These are phyloP conservation scores for Adelphocoris suturalis DNA, from an alignment of 2,888 invertebrate species.

Conservation along the genomic window DNA sequence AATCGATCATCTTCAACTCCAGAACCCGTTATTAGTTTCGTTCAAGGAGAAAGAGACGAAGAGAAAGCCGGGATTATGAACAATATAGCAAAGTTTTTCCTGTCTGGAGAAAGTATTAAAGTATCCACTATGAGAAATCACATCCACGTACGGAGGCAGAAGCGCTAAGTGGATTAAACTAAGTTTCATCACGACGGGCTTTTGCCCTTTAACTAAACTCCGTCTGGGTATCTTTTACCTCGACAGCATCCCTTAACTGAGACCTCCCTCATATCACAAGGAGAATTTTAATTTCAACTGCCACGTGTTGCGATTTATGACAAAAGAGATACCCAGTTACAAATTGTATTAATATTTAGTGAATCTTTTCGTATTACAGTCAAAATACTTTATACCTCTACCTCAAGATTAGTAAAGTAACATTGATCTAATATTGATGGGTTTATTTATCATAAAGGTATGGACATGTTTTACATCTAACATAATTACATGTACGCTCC, in stretches of 20 bases:
- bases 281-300: not conserved
- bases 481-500: too few relatives aligned
- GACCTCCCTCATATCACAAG: not conserved
- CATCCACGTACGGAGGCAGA: constrained; percentile 1
- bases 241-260: not conserved
- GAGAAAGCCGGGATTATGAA: not conserved
- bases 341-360: too few relatives aligned
- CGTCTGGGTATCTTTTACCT: constrained; percentile 4
- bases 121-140: constrained; percentile 25
- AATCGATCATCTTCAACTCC: constrained; percentile 25
- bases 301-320: too few relatives aligned
- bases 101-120: not conserved
- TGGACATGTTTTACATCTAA: too few relatives aligned
- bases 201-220: not conserved
- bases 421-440: too few relatives aligned
- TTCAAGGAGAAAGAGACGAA: not conserved
- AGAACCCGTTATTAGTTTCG: not conserved
- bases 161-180: constrained; percentile 25
- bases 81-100: constrained; percentile 5
- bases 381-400: too few relatives aligned
- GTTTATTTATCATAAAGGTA: too few relatives aligned
- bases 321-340: too few relatives aligned
- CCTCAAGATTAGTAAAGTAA: too few relatives aligned
- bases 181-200: not conserved
- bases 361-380: too few relatives aligned